Percentiles rank a stretch among this genome's conserved stretches.
phyloP scores from a whole-genome alignment of 2,888 invertebrate species.

The Tromatobia lineatoria region DNA sequence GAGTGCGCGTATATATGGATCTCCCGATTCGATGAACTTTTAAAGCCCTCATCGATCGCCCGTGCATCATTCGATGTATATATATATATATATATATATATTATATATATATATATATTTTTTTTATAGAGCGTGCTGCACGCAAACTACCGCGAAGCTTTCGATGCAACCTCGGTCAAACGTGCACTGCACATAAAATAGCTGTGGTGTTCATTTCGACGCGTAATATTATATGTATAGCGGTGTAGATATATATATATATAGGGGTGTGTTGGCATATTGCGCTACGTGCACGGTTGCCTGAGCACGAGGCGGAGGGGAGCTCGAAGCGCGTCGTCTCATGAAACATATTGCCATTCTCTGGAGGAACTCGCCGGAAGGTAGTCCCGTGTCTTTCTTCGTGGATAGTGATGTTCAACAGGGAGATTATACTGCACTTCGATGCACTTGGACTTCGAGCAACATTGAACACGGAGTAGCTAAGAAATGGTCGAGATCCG shows the following conservation, averaged over 20 bases:
- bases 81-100: neutral
- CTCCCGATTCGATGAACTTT: constrained; percentile 37
- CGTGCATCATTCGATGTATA: constrained; percentile 26
- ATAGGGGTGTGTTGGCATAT: neutral
- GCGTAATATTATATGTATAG: constrained; percentile 31
- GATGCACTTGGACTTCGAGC: constrained; percentile 15
- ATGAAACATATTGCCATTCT: constrained; percentile 40
- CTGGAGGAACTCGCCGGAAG: constrained; percentile 18
- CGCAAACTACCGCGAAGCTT: constrained; percentile 49
- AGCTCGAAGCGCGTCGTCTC: constrained; percentile 23
- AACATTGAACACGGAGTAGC: neutral
- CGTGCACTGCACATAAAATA: constrained; percentile 44
- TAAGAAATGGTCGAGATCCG: neutral
- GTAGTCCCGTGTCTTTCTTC: constrained; percentile 17
- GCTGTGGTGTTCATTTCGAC: constrained; percentile 45
- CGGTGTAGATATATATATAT: neutral
- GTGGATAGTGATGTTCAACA: constrained; percentile 8
- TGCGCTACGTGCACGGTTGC: constrained; percentile 15
- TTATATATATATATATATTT: neutral
- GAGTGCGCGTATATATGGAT: constrained; percentile 23
- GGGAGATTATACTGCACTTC: constrained; percentile 23
- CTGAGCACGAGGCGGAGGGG: constrained; percentile 5
- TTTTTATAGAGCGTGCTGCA: constrained; percentile 40
- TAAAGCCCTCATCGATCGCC: constrained; percentile 31
- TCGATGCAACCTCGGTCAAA: constrained; percentile 38